These are phyloP conservation scores for Phylloscopus trochiloides DNA, from an alignment of 2,113 vertebrate genomes.

Conservation along the genomic window DNA sequence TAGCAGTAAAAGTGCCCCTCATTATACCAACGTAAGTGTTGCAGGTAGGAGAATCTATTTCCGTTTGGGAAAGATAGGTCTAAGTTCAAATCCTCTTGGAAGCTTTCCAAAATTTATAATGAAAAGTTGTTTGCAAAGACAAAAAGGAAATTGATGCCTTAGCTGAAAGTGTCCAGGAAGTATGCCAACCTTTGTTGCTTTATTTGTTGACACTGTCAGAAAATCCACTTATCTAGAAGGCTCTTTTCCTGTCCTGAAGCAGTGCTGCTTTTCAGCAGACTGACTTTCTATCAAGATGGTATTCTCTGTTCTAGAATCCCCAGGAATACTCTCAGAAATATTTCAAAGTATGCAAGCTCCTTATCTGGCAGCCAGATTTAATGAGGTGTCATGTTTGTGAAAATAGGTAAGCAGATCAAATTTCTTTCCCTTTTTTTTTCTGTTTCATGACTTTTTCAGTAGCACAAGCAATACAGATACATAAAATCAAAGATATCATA, in stretches of 20 bases:
- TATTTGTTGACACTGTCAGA: neutral
- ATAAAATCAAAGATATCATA: neutral
- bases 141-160: neutral
- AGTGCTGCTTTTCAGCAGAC: neutral
- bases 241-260: neutral
- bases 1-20: neutral
- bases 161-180: neutral
- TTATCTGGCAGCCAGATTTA: neutral
- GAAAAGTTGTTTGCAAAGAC: neutral
- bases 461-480: neutral
- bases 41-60: neutral
- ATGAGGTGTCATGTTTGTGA: neutral
- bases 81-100: neutral
- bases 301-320: neutral
- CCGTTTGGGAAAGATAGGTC: neutral
- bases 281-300: neutral
- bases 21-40: conserved; percentile 1
- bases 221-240: neutral
- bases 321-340: neutral
- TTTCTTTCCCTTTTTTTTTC: neutral
- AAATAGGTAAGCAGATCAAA: neutral
- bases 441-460: neutral
- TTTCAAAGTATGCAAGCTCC: neutral
- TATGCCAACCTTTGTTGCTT: neutral
- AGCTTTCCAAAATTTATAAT: neutral